Conservation (phyloP, 2,888 invertebrate genomes). For the Phengaris alcon region DNA sequence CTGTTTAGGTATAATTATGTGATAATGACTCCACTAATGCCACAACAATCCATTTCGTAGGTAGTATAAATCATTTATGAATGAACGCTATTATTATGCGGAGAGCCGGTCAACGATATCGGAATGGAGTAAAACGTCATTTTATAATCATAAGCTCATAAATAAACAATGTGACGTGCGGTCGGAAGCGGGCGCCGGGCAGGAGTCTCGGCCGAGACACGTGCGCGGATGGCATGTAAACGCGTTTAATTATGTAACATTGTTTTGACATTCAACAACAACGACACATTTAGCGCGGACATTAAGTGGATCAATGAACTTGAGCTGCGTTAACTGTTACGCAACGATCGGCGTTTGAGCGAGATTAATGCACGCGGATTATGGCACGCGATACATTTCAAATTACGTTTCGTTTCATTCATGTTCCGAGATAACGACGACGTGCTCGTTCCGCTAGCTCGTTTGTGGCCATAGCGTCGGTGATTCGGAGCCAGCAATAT, state of each 20-base stretch:
- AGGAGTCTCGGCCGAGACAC: conserved; percentile 37
- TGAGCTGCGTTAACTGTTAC: conserved; percentile 70
- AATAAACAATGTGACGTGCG: conserved; percentile 74
- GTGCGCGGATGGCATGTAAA: conserved; percentile 58
- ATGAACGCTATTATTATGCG: conserved; percentile 72
- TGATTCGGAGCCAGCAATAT: neutral
- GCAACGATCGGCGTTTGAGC: conserved; percentile 75
- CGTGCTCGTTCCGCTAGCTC: conserved; percentile 65
- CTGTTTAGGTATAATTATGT: conserved; percentile 72
- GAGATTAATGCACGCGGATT: conserved; percentile 78
- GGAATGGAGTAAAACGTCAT: conserved; percentile 72
- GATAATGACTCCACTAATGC: conserved; percentile 70
- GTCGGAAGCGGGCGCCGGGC: conserved; percentile 48
- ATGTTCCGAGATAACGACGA: conserved; percentile 73
- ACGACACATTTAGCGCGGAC: conserved; percentile 76
- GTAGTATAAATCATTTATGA: conserved; percentile 75
- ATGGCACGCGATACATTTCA: conserved; percentile 79
- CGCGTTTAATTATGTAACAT: conserved; percentile 70
- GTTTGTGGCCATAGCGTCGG: conserved; percentile 45
- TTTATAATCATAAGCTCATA: conserved; percentile 78
- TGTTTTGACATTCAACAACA: conserved; percentile 78
- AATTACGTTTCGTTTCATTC: conserved; percentile 78
- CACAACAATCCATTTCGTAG: conserved; percentile 73
- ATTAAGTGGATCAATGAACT: conserved; percentile 79
- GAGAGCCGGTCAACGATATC: conserved; percentile 73